phyloP scores from a whole-genome alignment of 1,140 invertebrate genomes.

The Mactra quadrangularis region DNA sequence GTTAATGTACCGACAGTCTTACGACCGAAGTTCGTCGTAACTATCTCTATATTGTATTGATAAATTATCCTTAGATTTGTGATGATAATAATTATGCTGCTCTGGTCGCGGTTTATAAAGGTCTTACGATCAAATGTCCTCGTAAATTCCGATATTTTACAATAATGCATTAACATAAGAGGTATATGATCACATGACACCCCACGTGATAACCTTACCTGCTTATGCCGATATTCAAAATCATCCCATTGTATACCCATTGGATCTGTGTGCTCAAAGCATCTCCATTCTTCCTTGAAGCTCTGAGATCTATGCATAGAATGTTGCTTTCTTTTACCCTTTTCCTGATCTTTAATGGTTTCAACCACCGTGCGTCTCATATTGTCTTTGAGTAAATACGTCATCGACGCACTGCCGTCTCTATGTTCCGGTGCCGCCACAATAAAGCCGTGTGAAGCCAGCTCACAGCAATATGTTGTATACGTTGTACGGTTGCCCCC shows the following conservation, averaged over 20 bases:
- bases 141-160: no score
- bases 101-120: no score
- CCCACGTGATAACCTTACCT: no score
- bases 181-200: no score
- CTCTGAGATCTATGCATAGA: constrained; percentile 66
- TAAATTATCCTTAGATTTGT: no score
- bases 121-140: no score
- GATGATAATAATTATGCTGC: no score
- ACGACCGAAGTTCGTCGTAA: no score
- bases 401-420: constrained; percentile 86
- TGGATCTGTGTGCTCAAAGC: constrained; percentile 75
- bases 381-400: constrained; percentile 83
- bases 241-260: constrained; percentile 77
- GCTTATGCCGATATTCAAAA: constrained; percentile 82
- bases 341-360: constrained; percentile 40
- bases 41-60: no score
- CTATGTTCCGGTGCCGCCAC: constrained; percentile 88
- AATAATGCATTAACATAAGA: no score
- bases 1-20: no score
- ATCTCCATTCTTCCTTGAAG: constrained; percentile 78
- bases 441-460: constrained; percentile 88
- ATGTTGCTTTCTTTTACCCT: constrained; percentile 25
- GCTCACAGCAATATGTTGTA: constrained; percentile 86
- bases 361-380: constrained; percentile 58
- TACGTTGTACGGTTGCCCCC: constrained; percentile 87